Percentiles rank a stretch among this genome's conserved stretches.
These are phyloP conservation scores for Carollia perspicillata DNA, from an alignment of 2,113 vertebrate species.

Conservation along the genomic window DNA sequence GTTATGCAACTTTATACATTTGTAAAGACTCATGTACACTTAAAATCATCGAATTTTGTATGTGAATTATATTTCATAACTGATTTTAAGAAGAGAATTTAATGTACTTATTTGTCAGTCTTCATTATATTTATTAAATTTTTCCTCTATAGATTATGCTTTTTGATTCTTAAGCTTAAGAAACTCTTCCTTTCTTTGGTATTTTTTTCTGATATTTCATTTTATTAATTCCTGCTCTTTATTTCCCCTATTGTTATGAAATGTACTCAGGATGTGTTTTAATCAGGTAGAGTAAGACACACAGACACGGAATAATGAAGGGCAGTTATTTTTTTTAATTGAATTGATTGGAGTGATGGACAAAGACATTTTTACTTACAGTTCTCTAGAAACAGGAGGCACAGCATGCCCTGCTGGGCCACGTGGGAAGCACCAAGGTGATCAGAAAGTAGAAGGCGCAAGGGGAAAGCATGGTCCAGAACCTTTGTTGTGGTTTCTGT, in stretches of 20 bases:
- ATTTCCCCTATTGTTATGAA: background rate
- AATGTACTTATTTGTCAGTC: background rate
- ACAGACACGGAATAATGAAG: background rate
- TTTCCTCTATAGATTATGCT: background rate
- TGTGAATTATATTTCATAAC: background rate
- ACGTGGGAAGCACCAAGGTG: background rate
- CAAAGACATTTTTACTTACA: background rate
- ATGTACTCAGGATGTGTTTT: background rate
- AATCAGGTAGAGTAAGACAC: background rate
- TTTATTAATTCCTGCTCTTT: too few relatives aligned
- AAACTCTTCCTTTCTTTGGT: background rate
- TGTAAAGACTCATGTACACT: background rate
- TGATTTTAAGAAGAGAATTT: conserved; percentile 9
- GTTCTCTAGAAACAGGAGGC: background rate
- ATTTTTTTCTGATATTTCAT: background rate
- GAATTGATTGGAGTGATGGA: background rate
- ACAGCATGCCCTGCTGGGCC: background rate
- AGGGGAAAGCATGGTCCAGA: background rate
- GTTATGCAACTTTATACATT: background rate
- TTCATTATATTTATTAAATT: background rate
- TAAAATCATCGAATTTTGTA: background rate
- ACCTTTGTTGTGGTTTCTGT: background rate
- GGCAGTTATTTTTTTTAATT: background rate
- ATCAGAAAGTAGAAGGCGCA: background rate
- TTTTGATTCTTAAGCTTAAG: conserved; percentile 3